These are phyloP conservation scores for Phaethornis superciliosus DNA, from an alignment of 2,113 vertebrate genomes.

Conservation along the genomic window DNA sequence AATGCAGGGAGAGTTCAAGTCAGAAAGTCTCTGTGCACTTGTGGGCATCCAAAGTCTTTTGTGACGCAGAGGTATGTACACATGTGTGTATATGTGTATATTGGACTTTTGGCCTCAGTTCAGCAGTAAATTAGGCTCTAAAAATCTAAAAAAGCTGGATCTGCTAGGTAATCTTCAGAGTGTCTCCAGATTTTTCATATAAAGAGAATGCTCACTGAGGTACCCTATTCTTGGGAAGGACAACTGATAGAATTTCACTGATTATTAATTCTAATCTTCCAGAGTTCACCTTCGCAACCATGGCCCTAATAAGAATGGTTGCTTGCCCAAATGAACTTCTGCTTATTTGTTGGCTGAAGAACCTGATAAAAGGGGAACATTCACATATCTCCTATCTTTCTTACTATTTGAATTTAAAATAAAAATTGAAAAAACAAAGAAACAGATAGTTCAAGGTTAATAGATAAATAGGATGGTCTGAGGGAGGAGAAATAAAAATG, in stretches of 20 bases:
- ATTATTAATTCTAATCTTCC: not conserved
- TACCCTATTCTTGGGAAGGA: not conserved
- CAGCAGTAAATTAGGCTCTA: not conserved
- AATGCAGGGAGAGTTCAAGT: not conserved
- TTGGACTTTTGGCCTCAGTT: not conserved
- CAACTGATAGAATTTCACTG: not conserved
- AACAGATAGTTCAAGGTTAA: not conserved
- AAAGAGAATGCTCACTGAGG: not conserved
- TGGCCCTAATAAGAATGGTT: not conserved
- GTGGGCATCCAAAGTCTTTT: not conserved
- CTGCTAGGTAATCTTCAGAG: not conserved
- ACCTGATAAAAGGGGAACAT: not conserved
- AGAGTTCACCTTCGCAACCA: not conserved
- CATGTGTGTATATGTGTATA: not conserved
- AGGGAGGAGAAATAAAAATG: not conserved
- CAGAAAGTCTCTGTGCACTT: not conserved
- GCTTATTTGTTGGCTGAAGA: not conserved
- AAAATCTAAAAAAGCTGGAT: slow-evolving; percentile 16
- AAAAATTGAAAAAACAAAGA: not conserved
- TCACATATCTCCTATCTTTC: not conserved
- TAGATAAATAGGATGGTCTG: not conserved
- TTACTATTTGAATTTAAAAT: not conserved
- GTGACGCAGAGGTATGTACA: not conserved
- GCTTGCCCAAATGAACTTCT: not conserved
- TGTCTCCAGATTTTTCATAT: not conserved